phyloP scores from a whole-genome alignment of 2,113 vertebrate genomes.

The Cnemophilus loriae region DNA sequence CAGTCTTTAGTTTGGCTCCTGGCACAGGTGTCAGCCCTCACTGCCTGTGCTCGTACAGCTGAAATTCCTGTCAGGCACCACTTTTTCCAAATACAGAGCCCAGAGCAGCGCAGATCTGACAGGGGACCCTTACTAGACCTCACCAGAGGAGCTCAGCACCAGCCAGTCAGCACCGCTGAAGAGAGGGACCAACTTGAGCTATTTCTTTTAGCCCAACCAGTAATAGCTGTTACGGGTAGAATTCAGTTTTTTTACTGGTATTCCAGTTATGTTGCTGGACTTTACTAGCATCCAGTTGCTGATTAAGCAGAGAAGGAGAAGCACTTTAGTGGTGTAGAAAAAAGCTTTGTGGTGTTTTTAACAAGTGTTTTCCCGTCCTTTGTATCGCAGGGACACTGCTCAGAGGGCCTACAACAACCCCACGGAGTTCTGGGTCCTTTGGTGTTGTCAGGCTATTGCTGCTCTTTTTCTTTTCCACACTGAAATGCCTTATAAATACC shows the following conservation, averaged over 20 bases:
- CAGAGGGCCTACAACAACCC: neutral
- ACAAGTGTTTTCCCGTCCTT: neutral
- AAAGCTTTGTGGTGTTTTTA: neutral
- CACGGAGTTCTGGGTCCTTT: neutral
- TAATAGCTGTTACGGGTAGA: neutral
- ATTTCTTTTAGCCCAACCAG: neutral
- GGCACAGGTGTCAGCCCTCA: neutral
- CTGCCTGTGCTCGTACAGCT: neutral
- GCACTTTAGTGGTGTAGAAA: neutral
- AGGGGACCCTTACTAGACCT: neutral
- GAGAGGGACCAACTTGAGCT: neutral
- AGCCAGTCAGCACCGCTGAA: neutral
- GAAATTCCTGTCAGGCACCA: neutral
- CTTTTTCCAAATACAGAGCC: neutral
- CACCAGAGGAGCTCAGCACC: neutral
- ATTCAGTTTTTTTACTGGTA: neutral
- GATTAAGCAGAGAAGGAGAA: neutral
- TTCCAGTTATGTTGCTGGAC: neutral
- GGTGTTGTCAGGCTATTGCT: neutral
- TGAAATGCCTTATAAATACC: neutral
- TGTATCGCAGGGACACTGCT: rapidly evolving
- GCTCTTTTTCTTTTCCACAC: neutral
- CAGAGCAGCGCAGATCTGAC: neutral
- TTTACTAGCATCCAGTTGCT: neutral
- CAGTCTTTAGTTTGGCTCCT: neutral